Percentiles rank a stretch among this genome's conserved stretches.
Evolutionary conservation across 2,113 vertebrate species (phyloP).

Genomic region (Istiophorus platypterus): DNA sequence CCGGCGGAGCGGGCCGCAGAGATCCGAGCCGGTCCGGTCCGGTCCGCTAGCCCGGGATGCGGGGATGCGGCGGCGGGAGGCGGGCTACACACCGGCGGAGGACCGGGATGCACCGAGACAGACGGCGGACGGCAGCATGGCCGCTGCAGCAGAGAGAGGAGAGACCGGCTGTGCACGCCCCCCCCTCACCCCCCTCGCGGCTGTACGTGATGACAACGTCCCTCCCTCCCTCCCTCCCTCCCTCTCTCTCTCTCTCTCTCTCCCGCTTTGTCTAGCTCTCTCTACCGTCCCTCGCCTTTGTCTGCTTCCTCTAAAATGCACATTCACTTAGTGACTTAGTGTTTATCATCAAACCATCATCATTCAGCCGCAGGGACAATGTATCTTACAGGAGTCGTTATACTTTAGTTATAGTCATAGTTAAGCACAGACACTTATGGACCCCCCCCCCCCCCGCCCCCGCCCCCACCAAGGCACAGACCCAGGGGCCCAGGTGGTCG

Average conservation of each 20-base stretch:
- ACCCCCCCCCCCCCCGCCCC: too few relatives aligned
- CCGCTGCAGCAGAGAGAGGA: slow-evolving; percentile 73
- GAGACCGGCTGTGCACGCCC: slow-evolving; percentile 51
- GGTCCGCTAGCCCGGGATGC: slow-evolving; percentile 25
- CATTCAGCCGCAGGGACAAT: too few relatives aligned
- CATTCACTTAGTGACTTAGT: neutral
- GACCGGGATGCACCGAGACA: slow-evolving; percentile 55
- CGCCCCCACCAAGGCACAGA: too few relatives aligned
- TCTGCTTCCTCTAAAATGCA: slow-evolving; percentile 19
- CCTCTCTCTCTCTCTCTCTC: neutral
- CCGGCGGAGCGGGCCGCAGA: neutral
- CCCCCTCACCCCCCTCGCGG: slow-evolving; percentile 28
- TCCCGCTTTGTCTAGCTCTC: slow-evolving; percentile 7
- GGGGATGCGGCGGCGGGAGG: slow-evolving; percentile 37
- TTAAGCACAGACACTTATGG: too few relatives aligned
- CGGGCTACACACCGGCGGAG: slow-evolving; percentile 34
- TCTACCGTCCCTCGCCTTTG: slow-evolving; percentile 38
- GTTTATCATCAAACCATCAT: too few relatives aligned
- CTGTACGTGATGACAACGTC: slow-evolving; percentile 55
- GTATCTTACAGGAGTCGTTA: too few relatives aligned
- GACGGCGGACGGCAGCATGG: slow-evolving; percentile 70
- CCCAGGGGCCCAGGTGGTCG: too few relatives aligned
- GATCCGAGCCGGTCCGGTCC: slow-evolving; percentile 5
- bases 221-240: slow-evolving; percentile 7
- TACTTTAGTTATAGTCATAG: too few relatives aligned